These are phyloP conservation scores for Sarcophaga bullata DNA, from an alignment of 1,140 invertebrate genomes.

Conservation along the genomic window DNA sequence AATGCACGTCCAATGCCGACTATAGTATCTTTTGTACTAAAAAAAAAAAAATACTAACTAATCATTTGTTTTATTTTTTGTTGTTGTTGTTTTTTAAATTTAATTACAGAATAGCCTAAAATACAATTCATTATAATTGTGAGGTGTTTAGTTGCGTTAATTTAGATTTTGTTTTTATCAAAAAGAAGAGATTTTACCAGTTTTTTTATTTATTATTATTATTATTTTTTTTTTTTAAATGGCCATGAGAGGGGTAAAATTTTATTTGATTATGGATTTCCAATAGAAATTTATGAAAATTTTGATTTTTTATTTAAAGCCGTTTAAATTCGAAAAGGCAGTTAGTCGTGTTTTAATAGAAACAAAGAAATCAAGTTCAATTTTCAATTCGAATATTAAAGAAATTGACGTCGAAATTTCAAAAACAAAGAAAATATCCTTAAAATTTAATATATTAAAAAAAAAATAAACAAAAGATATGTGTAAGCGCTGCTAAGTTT, in stretches of 20 bases:
- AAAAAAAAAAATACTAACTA: not conserved
- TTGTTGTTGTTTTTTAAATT: not conserved
- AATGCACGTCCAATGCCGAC: not conserved
- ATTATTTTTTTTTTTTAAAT: not conserved
- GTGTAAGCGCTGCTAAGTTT: too few relatives aligned
- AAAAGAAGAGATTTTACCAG: not conserved
- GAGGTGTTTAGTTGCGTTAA: not conserved
- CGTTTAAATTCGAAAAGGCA: not conserved
- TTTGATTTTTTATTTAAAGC: not conserved
- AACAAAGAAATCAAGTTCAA: not conserved
- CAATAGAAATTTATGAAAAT: not conserved
- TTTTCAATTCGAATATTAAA: not conserved
- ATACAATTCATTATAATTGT: constrained; percentile 12
- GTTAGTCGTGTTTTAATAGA: not conserved
- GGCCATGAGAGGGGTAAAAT: not conserved
- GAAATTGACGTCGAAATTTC: too few relatives aligned
- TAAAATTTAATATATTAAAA: not conserved
- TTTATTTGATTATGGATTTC: not conserved
- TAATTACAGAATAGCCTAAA: constrained; percentile 9
- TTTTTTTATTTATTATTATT: too few relatives aligned
- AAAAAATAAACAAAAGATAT: not conserved
- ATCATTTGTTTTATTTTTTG: not conserved
- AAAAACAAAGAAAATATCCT: not conserved
- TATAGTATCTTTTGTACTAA: not conserved
- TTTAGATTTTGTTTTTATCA: not conserved